Percentiles rank a stretch among this genome's conserved stretches.
These are phyloP conservation scores for Nothura maculosa DNA, from an alignment of 2,797 vertebrate genomes.

Conservation along the genomic window DNA sequence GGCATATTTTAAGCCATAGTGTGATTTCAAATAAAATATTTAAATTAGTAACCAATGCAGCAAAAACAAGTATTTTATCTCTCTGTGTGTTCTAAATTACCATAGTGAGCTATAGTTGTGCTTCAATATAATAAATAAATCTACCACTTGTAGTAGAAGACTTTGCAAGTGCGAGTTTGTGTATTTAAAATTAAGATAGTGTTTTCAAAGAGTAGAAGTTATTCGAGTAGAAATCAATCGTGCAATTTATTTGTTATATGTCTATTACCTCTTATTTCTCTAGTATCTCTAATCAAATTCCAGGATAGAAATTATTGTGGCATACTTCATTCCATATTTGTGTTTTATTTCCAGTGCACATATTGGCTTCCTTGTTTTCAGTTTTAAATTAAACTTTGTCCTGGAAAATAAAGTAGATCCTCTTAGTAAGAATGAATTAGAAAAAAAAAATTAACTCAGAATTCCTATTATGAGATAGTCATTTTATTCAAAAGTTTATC, in stretches of 20 bases:
- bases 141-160: neutral
- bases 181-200: neutral
- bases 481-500: accelerated
- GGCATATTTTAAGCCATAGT: neutral
- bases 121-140: neutral
- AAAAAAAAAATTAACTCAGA: neutral
- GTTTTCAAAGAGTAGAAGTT: neutral
- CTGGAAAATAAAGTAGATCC: neutral
- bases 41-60: neutral
- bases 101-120: neutral
- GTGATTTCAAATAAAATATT: neutral
- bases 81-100: neutral
- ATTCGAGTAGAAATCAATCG: neutral
- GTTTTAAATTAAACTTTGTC: neutral
- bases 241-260: neutral
- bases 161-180: neutral
- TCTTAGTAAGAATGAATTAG: neutral
- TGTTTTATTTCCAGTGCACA: neutral
- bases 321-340: neutral
- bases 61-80: neutral
- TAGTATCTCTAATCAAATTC: neutral
- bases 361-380: neutral
- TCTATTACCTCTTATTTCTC: neutral
- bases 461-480: neutral
- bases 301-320: neutral